A percentile compares a stretch with the other conserved stretches of the same genome.
Conservation (phyloP, 2,797 vertebrate genomes). For the Psittacula echo region DNA sequence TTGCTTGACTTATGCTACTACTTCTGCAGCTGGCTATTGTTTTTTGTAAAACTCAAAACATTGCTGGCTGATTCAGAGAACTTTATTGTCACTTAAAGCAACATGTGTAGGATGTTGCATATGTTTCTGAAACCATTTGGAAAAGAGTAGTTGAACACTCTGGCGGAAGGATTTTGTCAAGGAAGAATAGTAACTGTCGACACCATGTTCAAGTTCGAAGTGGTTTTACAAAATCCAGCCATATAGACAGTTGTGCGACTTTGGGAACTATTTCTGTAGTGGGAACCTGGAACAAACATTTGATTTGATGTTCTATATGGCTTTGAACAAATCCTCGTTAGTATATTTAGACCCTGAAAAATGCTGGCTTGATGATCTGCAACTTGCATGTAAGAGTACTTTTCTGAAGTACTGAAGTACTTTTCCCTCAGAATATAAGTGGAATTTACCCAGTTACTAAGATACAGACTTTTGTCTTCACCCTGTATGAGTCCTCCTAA, state of each 20-base stretch:
- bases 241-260: background rate
- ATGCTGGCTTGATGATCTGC: background rate
- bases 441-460: background rate
- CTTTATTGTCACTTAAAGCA: background rate
- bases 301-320: background rate
- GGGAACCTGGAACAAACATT: background rate
- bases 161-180: background rate
- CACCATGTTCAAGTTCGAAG: background rate
- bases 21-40: background rate
- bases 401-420: background rate
- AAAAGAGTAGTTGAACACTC: background rate
- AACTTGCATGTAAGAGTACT: background rate
- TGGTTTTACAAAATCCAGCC: background rate
- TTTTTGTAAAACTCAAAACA: background rate
- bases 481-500: background rate
- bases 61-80: background rate
- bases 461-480: background rate
- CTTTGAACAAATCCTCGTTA: background rate
- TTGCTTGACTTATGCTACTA: background rate
- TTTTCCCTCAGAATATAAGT: background rate
- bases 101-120: background rate
- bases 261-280: background rate
- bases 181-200: background rate
- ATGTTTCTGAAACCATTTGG: background rate
- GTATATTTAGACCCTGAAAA: background rate